Evolutionary conservation across 2,113 vertebrate genomes (phyloP), one percentile per base, ranked within the genome.

Genomic region (Podarcis cretensis): DNA sequence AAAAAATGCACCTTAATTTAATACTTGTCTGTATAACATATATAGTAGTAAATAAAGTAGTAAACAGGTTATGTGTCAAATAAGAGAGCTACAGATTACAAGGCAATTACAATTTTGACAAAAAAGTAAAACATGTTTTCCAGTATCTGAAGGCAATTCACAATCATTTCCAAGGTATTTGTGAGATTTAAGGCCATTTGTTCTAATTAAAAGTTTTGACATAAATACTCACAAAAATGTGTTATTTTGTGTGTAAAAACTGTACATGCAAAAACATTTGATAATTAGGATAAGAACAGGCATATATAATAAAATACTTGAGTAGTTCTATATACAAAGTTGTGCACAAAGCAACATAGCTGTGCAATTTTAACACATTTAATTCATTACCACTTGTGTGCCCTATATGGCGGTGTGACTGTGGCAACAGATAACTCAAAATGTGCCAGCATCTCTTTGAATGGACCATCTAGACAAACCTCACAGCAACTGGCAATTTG

Each of bases 171-270:
- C 96, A 97, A 97, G 97, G 98, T 96, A 97, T 98, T 94, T 96
- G 98, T 98, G 98, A 98, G 97, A 98, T 98, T 99, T 99, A 99
- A 99, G 99, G 98, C 98, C 97, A 98, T 99, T 98, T 98, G 98
- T 99, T 98, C 97, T 98, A 96, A 95, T 95, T 92, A 95, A 97
- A 96, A 97, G 94, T 86, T 94, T 96, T 96, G 93, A 98, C 97
- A 98, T 97, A 97, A 97, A 94, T 96, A 94, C 78, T 97, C 97
- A 98, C 95, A 98, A 97, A 87, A 98, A 98, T 54, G 97, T 79
- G 96, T 98, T 97, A 96, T 96, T 97, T 97, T 97, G 94, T 96
- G 48, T 96, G 95, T 98, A 98, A 98, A 97, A 99, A 99, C 97
- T 98, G 97, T 97, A 98, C 98, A 98, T 98, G 98, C 98, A 99